Evolutionary conservation across 2,888 invertebrate genomes (phyloP).

Genomic region (Platerodrilus igneus): DNA sequence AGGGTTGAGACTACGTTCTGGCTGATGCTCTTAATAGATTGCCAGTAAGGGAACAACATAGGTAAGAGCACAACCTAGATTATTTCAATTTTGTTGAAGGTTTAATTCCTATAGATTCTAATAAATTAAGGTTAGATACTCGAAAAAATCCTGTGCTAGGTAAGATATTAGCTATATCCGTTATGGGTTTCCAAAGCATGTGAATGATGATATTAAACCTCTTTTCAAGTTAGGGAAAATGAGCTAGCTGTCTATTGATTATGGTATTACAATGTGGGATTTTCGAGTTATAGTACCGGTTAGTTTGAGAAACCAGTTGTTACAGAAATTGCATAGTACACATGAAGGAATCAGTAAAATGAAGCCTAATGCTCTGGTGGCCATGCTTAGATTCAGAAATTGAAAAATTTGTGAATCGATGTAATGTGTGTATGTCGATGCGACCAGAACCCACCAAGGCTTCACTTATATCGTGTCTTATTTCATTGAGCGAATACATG

Average conservation of each 20-base stretch:
- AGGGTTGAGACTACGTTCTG: background rate
- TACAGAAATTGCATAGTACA: background rate
- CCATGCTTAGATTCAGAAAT: slow-evolving; percentile 21
- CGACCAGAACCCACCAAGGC: slow-evolving; percentile 15
- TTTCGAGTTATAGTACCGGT: slow-evolving; percentile 19
- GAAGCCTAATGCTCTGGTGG: slow-evolving; percentile 17
- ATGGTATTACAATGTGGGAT: slow-evolving; percentile 22
- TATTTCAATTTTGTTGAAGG: no score
- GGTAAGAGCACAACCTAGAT: slow-evolving; percentile 4
- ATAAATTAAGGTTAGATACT: slow-evolving; percentile 2
- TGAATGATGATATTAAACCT: slow-evolving; percentile 10
- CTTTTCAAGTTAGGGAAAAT: no score
- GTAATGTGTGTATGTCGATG: slow-evolving; percentile 5
- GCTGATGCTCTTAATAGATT: background rate
- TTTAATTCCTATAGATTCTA: slow-evolving; percentile 5
- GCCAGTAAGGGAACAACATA: background rate
- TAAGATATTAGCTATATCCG: slow-evolving; percentile 9
- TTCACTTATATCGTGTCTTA: slow-evolving; percentile 10
- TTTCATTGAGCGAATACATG: slow-evolving; percentile 20
- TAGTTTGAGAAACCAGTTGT: slow-evolving; percentile 6
- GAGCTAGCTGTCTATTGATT: no score
- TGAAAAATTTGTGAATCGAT: slow-evolving; percentile 16
- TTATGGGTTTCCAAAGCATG: slow-evolving; percentile 8
- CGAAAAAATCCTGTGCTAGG: slow-evolving; percentile 7
- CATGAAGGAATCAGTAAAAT: slow-evolving; percentile 2